Conservation (phyloP, 1,140 invertebrate species). For the Calephelis virginiensis region DNA sequence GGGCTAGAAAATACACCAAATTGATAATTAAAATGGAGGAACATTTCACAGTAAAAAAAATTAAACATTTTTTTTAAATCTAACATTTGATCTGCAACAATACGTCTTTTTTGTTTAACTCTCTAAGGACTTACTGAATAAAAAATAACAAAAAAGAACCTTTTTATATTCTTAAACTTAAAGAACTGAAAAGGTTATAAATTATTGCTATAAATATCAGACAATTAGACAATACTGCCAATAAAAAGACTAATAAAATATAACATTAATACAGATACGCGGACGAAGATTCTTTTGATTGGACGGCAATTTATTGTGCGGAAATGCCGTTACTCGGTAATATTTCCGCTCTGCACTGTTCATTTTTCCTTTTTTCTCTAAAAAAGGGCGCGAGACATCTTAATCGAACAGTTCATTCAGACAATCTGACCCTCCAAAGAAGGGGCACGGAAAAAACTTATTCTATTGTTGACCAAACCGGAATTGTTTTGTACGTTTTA, state of each 20-base stretch:
- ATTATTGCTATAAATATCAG: conserved; percentile 37
- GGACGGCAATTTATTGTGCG: conserved; percentile 75
- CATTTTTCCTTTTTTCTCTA: conserved; percentile 74
- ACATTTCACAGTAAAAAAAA: too few species aligned
- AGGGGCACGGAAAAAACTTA: conserved; percentile 24
- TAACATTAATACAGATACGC: conserved; percentile 72
- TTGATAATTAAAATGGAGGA: too few species aligned
- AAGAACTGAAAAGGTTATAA: conserved; percentile 22
- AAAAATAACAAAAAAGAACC: not conserved
- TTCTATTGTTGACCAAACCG: not conserved
- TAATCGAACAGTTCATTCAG: conserved; percentile 52
- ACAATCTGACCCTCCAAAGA: conserved; percentile 25
- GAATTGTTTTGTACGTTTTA: conserved; percentile 14
- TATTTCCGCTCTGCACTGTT: conserved; percentile 72
- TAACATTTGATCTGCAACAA: too few species aligned
- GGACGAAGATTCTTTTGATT: conserved; percentile 67
- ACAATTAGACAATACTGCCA: conserved; percentile 59
- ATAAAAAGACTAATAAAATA: conserved; percentile 76
- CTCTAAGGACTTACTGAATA: not conserved
- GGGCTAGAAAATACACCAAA: too few species aligned
- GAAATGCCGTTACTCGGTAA: conserved; percentile 75
- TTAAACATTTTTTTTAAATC: too few species aligned
- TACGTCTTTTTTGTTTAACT: too few species aligned
- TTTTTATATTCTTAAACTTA: not conserved
- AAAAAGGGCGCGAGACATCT: conserved; percentile 76